These are phyloP conservation scores for Cybosia mesomella DNA, from an alignment of 2,888 invertebrate species.

Conservation along the genomic window DNA sequence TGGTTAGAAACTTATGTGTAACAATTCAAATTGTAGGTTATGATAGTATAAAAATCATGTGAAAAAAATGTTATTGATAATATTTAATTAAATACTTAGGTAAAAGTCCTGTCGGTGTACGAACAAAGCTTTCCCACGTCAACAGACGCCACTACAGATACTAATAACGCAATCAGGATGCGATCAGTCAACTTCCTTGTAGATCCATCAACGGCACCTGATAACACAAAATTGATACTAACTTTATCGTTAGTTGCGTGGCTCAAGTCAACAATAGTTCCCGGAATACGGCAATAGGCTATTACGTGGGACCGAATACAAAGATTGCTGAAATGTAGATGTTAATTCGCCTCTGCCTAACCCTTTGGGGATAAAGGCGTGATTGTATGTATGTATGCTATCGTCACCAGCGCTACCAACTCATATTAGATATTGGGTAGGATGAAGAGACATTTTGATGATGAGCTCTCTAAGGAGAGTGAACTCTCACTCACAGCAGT, in stretches of 20 bases:
- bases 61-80: neutral
- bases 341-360: too few species aligned
- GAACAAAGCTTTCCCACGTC: constrained; percentile 19
- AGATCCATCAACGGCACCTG: constrained; percentile 52
- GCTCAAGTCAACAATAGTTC: too few species aligned
- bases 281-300: too few species aligned
- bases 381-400: too few species aligned
- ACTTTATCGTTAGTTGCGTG: too few species aligned
- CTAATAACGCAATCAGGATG: constrained; percentile 44
- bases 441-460: constrained; percentile 11
- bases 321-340: too few species aligned
- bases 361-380: too few species aligned
- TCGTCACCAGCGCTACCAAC: constrained; percentile 1
- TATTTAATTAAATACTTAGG: neutral
- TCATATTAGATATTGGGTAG: constrained; percentile 19
- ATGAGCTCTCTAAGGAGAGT: neutral
- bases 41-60: neutral
- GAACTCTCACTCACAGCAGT: neutral
- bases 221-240: constrained; percentile 50
- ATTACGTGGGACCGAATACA: too few species aligned
- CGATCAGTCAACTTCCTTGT: constrained; percentile 59
- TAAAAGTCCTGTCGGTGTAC: neutral
- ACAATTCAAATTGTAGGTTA: too few species aligned
- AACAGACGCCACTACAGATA: constrained; percentile 2
- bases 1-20: too few species aligned